Evolutionary conservation across 2,797 vertebrate genomes (phyloP), one percentile per base, ranked within the genome.

Genomic region (Microctenopoma stevenorrisi): DNA sequence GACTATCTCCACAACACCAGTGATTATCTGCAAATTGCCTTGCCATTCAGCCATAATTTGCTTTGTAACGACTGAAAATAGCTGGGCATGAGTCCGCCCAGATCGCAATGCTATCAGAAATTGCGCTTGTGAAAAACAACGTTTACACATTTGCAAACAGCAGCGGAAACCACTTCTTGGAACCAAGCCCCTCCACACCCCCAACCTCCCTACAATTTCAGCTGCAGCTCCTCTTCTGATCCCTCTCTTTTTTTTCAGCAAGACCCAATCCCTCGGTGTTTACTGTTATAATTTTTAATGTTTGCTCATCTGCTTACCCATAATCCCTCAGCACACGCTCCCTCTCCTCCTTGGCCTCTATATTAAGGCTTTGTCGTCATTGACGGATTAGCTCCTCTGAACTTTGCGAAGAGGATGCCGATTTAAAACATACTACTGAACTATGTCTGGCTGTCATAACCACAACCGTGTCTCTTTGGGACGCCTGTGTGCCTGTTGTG

Each of bases 1-100:
- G 81, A 81, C 87, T 81, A 37, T 81, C 79, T 81, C 76, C 4
- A 14, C 74, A 81, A 85, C 82, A 85, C 84, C 70, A 79, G 82
- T 85, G 83, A 78, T 90, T 91, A 86, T 86, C 72, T 58, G 78
- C 75, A 89, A 90, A 92, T 90, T 86, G 90, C 85, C 69, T 84
- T 66, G 82, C 85, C 86, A 87, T 85, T 85, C 72, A 59, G 74
- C 82, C 74, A 84, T 88, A 85, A 89, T 92, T 91, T 90, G 75
- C 81, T 76, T 74, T 84, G 84, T 90, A 87, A 90, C 88, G 87
- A 88, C 78, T 78, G 81, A 81, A 90, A 86, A 89, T 86, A 85
- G 81, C 75, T 42, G 70, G 72, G 71, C 64, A 86, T 76, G 88
- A 79, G 78, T 79, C 78, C 68, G 79, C 60, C 78, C 58, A 84